These are phyloP conservation scores for Ruditapes philippinarum DNA, from an alignment of 1,140 invertebrate genomes.

Conservation along the genomic window DNA sequence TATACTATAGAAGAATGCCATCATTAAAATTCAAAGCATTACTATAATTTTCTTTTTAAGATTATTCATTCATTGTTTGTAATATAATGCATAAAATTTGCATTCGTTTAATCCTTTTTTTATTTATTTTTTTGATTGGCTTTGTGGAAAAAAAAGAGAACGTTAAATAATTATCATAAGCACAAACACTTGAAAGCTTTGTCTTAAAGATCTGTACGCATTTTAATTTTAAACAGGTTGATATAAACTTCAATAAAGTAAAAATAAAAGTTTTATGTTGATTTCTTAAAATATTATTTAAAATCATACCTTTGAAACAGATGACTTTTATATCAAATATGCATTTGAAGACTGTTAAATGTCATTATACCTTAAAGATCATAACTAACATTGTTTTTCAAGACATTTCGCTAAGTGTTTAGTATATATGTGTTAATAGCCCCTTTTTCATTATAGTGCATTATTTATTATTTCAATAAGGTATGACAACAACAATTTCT, in stretches of 20 bases:
- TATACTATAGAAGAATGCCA: background rate
- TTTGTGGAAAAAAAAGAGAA: background rate
- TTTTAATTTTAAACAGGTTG: no score
- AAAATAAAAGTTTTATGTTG: no score
- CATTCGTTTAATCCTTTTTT: slow-evolving; percentile 41
- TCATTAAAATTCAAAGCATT: slow-evolving; percentile 53
- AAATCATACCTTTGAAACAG: no score
- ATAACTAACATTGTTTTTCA: no score
- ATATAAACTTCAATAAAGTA: no score
- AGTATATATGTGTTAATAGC: background rate
- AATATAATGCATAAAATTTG: slow-evolving; percentile 58
- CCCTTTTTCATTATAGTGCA: background rate
- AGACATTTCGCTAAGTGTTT: background rate
- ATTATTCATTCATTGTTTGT: slow-evolving; percentile 30
- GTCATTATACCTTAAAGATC: no score
- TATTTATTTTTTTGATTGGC: slow-evolving; percentile 43
- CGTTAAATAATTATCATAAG: background rate
- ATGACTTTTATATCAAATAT: no score
- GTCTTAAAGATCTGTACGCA: no score
- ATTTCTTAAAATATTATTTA: no score
- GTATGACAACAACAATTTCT: background rate
- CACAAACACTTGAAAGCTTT: background rate
- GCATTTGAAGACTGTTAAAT: no score
- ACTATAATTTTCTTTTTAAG: slow-evolving; percentile 12
- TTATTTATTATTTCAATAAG: slow-evolving; percentile 19